These are phyloP conservation scores for Cryptocephalus primarius DNA, from an alignment of 2,888 invertebrate species.

Conservation along the genomic window DNA sequence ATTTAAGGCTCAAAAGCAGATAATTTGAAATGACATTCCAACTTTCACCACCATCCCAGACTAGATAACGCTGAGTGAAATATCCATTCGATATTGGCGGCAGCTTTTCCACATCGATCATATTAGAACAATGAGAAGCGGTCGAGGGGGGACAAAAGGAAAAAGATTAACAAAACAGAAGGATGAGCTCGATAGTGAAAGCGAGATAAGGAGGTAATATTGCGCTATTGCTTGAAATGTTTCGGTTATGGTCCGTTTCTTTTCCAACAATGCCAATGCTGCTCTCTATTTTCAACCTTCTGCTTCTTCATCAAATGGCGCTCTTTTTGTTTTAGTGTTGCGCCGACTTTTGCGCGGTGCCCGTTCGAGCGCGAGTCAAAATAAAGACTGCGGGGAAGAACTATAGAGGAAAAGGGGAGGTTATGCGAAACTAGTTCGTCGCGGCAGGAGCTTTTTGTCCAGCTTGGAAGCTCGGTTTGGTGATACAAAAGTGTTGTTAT, in stretches of 20 bases:
- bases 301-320: constrained; percentile 7
- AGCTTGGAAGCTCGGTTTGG: background rate
- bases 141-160: background rate
- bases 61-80: no score
- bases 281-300: constrained; percentile 25
- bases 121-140: no score
- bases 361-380: no score
- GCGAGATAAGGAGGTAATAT: constrained; percentile 32
- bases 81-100: no score
- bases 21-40: no score
- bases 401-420: no score
- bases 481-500: background rate
- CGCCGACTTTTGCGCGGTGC: no score
- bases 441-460: background rate
- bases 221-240: constrained; percentile 28
- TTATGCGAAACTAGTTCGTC: background rate
- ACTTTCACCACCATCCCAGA: no score
- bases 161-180: constrained; percentile 9
- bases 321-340: background rate
- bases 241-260: constrained; percentile 35
- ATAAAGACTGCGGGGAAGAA: no score
- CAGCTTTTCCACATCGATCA: no score
- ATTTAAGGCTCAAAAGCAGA: no score
- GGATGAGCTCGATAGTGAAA: constrained; percentile 38
- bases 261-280: constrained; percentile 34